Evolutionary conservation across 2,797 vertebrate species (phyloP).

Genomic region (Mus spretus): DNA sequence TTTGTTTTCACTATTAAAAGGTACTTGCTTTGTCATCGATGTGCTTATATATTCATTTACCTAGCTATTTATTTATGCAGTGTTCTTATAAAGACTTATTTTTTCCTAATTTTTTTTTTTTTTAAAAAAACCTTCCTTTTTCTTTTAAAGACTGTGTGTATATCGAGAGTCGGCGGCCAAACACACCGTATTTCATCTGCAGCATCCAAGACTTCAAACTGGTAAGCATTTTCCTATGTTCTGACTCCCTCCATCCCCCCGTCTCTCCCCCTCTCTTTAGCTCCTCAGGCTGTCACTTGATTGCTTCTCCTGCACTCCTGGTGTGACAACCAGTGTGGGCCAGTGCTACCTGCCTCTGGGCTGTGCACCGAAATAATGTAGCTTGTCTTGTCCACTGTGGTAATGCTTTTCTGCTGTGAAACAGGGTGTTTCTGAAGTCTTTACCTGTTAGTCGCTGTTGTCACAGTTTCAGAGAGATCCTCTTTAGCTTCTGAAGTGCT

Average conservation of each 20-base stretch:
- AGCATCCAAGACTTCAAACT: conserved; percentile 99
- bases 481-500: conserved; percentile 24
- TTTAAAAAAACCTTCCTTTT: conserved; percentile 79
- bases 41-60: not conserved
- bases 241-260: not conserved
- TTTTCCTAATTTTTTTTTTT: conserved; percentile 82
- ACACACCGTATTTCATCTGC: conserved; percentile 99
- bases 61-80: conserved; percentile 54
- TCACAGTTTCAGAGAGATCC: conserved; percentile 38
- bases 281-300: conserved; percentile 37
- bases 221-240: conserved; percentile 92
- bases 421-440: conserved; percentile 14
- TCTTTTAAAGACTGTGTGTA: conserved; percentile 98
- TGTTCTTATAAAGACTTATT: conserved; percentile 72
- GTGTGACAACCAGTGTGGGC: not conserved
- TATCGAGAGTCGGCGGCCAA: conserved; percentile 98
- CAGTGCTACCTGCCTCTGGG: not conserved
- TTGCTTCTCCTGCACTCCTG: not conserved
- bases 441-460: conserved; percentile 18
- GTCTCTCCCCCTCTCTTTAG: not conserved
- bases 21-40: conserved; percentile 62
- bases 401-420: not conserved
- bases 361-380: not conserved
- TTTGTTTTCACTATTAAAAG: conserved; percentile 26
- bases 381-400: not conserved